phyloP scores from a whole-genome alignment of 2,888 invertebrate species.

The Sceliomorpha sp. region DNA sequence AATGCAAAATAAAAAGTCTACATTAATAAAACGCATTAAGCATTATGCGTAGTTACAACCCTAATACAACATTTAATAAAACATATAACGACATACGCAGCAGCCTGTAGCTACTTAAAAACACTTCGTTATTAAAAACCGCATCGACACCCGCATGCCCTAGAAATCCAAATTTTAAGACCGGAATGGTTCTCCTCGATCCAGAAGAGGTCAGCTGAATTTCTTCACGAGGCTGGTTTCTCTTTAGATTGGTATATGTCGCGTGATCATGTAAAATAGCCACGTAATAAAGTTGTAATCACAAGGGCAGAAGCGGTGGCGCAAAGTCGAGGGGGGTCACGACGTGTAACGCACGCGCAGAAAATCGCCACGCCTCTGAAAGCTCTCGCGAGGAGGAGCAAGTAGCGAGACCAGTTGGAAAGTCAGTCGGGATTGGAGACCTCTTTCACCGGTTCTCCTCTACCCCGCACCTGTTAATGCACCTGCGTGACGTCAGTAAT shows the following conservation, averaged over 20 bases:
- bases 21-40: no score
- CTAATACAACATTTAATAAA: no score
- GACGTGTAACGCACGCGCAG: slow-evolving; percentile 73
- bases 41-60: no score
- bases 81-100: no score
- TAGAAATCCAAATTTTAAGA: no score
- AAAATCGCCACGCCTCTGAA: slow-evolving; percentile 73
- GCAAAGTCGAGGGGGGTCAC: slow-evolving; percentile 58
- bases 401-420: slow-evolving; percentile 65
- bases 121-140: no score
- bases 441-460: slow-evolving; percentile 69
- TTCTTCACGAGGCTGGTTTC: background rate
- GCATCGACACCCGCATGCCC: no score
- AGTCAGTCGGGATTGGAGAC: slow-evolving; percentile 75
- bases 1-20: no score
- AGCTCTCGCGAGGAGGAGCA: slow-evolving; percentile 74
- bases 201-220: no score
- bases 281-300: slow-evolving; percentile 33
- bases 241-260: slow-evolving; percentile 27
- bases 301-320: slow-evolving; percentile 23
- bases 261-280: slow-evolving; percentile 20
- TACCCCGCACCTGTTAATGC: slow-evolving; percentile 67
- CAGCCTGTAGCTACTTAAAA: no score
- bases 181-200: no score
- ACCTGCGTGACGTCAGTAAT: slow-evolving; percentile 75